Percentiles rank a stretch among this genome's conserved stretches.
Conservation (phyloP, 2,888 invertebrate genomes). For the Macrophya alboannulata region DNA sequence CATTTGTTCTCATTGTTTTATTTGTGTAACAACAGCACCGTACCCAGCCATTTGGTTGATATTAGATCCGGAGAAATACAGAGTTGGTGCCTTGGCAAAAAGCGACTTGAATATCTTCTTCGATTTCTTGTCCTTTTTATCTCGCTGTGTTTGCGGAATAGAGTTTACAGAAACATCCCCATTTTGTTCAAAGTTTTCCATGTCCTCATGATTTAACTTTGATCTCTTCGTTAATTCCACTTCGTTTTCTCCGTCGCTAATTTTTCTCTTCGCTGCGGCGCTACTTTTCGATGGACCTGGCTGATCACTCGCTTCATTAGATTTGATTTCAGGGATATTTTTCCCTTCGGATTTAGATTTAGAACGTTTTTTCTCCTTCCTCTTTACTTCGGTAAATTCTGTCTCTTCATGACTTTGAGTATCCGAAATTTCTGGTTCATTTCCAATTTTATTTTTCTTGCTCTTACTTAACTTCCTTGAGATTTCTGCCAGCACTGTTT, state of each 20-base stretch:
- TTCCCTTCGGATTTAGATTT: conserved; percentile 18
- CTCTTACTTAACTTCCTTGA: conserved; percentile 48
- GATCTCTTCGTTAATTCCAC: conserved; percentile 15
- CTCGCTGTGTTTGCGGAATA: conserved; percentile 57
- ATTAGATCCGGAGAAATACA: conserved; percentile 74
- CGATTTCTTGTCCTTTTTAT: conserved; percentile 60
- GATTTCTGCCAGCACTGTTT: conserved; percentile 59
- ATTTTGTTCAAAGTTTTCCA: conserved; percentile 22
- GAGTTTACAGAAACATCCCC: neutral
- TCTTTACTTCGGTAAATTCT: conserved; percentile 25
- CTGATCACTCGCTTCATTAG: neutral
- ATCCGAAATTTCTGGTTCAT: neutral
- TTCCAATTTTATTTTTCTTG: conserved; percentile 57
- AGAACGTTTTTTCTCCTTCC: conserved; percentile 26
- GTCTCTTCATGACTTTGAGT: conserved; percentile 16
- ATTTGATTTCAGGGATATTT: neutral
- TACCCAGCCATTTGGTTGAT: conserved; percentile 75
- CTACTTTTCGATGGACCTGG: neutral
- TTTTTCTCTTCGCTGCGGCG: conserved; percentile 37
- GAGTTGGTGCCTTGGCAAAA: conserved; percentile 69
- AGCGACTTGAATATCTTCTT: conserved; percentile 71
- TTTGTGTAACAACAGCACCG: conserved; percentile 62
- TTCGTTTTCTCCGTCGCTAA: conserved; percentile 44
- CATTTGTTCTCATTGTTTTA: neutral
- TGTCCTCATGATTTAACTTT: conserved; percentile 4